phyloP scores from a whole-genome alignment of 2,113 vertebrate genomes.

The Phycodurus eques region DNA sequence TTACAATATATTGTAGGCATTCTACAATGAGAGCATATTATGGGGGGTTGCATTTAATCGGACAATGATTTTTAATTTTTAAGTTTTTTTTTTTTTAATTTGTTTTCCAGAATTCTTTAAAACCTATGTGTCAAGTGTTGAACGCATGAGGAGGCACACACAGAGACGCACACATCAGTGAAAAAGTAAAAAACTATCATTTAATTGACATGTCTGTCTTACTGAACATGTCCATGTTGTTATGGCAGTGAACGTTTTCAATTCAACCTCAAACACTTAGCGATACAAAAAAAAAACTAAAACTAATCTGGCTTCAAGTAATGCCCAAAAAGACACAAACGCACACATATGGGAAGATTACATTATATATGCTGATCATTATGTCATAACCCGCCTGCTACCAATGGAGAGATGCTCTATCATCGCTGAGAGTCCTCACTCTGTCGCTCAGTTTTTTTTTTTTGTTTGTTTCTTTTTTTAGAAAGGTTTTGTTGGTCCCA shows the following conservation, averaged over 20 bases:
- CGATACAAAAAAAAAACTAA: constrained; percentile 41
- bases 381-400: constrained; percentile 35
- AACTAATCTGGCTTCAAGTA: constrained; percentile 79
- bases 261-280: constrained; percentile 82
- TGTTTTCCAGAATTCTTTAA: not conserved
- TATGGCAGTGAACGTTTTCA: constrained; percentile 88
- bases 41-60: too few relatives aligned
- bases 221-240: constrained; percentile 88
- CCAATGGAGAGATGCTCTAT: constrained; percentile 48
- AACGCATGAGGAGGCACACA: constrained; percentile 9
- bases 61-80: too few relatives aligned
- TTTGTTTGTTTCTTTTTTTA: constrained; percentile 64
- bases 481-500: not conserved
- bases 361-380: constrained; percentile 37
- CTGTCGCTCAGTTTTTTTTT: constrained; percentile 1
- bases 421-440: constrained; percentile 25
- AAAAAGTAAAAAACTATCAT: constrained; percentile 97
- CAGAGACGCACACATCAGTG: constrained; percentile 73
- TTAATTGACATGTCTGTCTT: constrained; percentile 85
- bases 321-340: constrained; percentile 66
- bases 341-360: constrained; percentile 39
- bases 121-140: too few relatives aligned
- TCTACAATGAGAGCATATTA: too few relatives aligned
- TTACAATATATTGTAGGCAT: too few relatives aligned
- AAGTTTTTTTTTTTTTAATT: not conserved